Percentiles rank a stretch among this genome's conserved stretches.
Evolutionary conservation across 2,888 invertebrate species (phyloP).

Genomic region (Troides aeacus): DNA sequence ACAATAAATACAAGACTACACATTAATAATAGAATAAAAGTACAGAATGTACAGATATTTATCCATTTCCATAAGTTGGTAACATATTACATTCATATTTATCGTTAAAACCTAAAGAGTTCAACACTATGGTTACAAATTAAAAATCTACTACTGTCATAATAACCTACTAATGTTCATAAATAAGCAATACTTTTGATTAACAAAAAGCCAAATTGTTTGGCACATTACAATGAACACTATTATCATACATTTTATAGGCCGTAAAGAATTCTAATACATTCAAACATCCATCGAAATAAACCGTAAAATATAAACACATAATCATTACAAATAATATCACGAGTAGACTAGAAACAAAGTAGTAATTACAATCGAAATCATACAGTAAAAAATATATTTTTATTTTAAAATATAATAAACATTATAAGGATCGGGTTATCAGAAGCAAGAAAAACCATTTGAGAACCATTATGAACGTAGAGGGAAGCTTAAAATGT

Average conservation of each 20-base stretch:
- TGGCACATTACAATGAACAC: conserved; percentile 70
- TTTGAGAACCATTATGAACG: too few species aligned
- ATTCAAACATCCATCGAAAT: background rate
- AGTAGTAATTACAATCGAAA: too few species aligned
- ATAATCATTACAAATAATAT: background rate
- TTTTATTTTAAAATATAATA: too few species aligned
- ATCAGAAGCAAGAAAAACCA: too few species aligned
- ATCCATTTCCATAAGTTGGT: background rate
- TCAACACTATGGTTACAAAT: conserved; percentile 10
- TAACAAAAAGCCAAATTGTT: conserved; percentile 48
- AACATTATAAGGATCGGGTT: too few species aligned
- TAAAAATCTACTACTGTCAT: conserved; percentile 12
- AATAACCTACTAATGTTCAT: background rate
- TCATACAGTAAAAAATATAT: background rate
- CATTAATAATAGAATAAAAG: conserved; percentile 31
- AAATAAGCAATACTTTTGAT: conserved; percentile 8
- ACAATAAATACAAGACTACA: conserved; percentile 33
- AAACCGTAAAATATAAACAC: background rate
- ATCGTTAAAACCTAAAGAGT: background rate
- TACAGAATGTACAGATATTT: conserved; percentile 17
- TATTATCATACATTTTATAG: conserved; percentile 35
- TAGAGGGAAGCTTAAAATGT: too few species aligned
- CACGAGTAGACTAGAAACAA: background rate
- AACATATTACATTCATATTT: conserved; percentile 2
- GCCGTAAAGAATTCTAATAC: conserved; percentile 12